Evolutionary conservation across 2,888 invertebrate species (phyloP).

Genomic region (Perdita meconis): DNA sequence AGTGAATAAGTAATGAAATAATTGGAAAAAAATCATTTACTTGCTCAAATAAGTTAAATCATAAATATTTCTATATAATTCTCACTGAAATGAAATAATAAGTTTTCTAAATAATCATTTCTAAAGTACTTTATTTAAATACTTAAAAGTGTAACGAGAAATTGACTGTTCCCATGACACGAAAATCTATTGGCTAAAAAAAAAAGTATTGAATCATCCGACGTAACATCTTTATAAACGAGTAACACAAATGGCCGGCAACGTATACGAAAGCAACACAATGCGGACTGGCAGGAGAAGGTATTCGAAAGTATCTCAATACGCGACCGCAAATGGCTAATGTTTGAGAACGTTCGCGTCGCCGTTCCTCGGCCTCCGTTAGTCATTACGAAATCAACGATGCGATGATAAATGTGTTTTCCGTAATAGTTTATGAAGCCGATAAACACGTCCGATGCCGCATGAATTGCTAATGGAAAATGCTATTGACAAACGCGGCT

Average conservation of each 20-base stretch:
- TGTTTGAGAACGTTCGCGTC: conserved; percentile 35
- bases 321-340: conserved; percentile 14
- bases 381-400: conserved; percentile 72
- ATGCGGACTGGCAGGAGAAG: neutral
- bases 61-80: too few species aligned
- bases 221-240: too few species aligned
- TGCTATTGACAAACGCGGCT: conserved; percentile 65
- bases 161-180: too few species aligned
- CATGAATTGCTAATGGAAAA: conserved; percentile 77
- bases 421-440: conserved; percentile 74
- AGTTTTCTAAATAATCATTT: too few species aligned
- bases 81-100: too few species aligned
- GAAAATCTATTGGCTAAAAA: too few species aligned
- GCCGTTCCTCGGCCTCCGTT: conserved; percentile 45
- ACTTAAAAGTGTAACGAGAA: too few species aligned
- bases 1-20: too few species aligned
- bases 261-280: neutral
- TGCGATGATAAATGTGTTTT: conserved; percentile 74
- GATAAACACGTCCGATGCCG: conserved; percentile 75
- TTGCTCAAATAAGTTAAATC: too few species aligned
- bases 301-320: neutral
- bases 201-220: too few species aligned
- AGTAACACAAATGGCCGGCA: neutral
- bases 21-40: too few species aligned
- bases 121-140: too few species aligned